Evolutionary conservation across 92 coral and sea anemone genomes (phyloP).

Genomic region (Epizoanthus scotinus): DNA sequence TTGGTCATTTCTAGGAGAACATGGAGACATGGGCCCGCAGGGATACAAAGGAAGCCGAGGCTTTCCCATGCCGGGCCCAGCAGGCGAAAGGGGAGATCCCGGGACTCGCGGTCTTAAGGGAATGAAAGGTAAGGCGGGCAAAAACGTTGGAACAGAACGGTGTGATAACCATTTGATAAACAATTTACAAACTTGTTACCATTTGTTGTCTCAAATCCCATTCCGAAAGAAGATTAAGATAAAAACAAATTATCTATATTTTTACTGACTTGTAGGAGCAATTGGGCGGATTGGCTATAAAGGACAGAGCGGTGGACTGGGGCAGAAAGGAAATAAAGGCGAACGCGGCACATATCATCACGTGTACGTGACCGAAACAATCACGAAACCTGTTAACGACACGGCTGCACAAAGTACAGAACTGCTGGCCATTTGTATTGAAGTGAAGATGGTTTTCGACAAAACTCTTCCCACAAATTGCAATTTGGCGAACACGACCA

Average conservation of each 20-base stretch:
- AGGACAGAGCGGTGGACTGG: background rate
- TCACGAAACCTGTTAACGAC: background rate
- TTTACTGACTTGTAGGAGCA: background rate
- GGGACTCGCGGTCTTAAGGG: slow-evolving; percentile 11
- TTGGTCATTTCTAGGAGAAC: background rate
- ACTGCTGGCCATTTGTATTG: background rate
- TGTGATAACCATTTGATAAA: too few species aligned
- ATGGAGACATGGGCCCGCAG: slow-evolving; percentile 1
- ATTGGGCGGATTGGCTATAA: background rate
- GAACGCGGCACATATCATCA: background rate
- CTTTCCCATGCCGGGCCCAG: background rate
- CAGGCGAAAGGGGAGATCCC: slow-evolving; percentile 3
- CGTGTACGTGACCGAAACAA: background rate
- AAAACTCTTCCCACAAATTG: slow-evolving; percentile 3
- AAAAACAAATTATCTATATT: background rate
- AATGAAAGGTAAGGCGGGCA: background rate
- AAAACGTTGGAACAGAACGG: too few species aligned
- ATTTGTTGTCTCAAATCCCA: too few species aligned
- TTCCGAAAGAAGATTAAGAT: background rate
- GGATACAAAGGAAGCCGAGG: slow-evolving; percentile 8
- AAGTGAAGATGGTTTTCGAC: slow-evolving; percentile 4
- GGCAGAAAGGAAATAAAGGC: background rate
- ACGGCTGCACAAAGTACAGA: background rate
- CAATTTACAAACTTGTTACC: too few species aligned
- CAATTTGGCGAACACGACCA: background rate